A percentile compares a stretch with the other conserved stretches of the same genome.
Conservation (phyloP, 2,113 vertebrate genomes). For the Talpa occidentalis region DNA sequence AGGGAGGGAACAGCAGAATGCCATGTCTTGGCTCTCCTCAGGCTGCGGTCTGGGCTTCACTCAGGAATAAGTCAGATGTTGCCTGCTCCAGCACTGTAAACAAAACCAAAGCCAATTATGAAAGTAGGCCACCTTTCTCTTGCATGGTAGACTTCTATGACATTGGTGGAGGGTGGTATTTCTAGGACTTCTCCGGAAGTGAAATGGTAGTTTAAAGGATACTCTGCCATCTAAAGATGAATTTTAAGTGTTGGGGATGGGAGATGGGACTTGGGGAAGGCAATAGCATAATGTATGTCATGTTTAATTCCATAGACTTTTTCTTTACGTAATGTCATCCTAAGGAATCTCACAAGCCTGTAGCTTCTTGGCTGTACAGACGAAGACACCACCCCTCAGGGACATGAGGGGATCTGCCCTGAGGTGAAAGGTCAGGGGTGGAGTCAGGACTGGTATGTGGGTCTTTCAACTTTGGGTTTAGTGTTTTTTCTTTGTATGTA, state of each 20-base stretch:
- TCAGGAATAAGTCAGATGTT: background rate
- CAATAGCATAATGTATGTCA: background rate
- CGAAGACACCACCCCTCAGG: background rate
- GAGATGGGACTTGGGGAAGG: background rate
- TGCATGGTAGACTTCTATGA: background rate
- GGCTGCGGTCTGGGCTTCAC: background rate
- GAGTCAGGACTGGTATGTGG: background rate
- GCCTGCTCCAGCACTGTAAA: background rate
- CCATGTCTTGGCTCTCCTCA: background rate
- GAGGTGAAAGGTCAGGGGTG: background rate
- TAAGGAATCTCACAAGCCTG: background rate
- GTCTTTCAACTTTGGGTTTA: background rate
- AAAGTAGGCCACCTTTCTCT: background rate
- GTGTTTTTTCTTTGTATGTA: background rate
- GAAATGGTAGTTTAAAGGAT: slow-evolving; percentile 2
- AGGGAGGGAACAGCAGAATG: background rate
- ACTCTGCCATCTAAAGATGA: background rate
- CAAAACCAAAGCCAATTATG: background rate
- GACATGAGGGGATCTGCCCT: background rate
- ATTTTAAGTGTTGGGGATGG: background rate
- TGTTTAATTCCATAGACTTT: background rate
- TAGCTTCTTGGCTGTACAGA: background rate
- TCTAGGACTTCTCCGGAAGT: slow-evolving; percentile 23
- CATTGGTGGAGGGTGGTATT: background rate
- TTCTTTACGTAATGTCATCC: background rate